These are phyloP conservation scores for Leptobrachium leishanense DNA, from an alignment of 2,113 vertebrate genomes.

Conservation along the genomic window DNA sequence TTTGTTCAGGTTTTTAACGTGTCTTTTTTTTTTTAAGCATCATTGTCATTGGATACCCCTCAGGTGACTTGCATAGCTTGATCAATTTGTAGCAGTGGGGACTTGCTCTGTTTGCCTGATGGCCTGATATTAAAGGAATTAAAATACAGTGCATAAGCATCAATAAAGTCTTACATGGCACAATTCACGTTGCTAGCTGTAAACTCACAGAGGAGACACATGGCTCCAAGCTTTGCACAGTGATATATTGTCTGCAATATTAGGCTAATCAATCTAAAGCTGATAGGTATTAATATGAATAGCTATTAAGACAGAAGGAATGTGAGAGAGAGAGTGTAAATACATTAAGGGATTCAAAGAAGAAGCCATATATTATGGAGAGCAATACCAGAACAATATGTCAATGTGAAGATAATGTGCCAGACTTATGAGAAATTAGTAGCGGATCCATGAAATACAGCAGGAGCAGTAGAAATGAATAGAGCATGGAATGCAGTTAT, in stretches of 20 bases:
- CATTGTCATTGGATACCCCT: too few species aligned
- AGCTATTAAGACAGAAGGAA: background rate
- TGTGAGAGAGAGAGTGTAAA: background rate
- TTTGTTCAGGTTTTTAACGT: too few species aligned
- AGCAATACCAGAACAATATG: background rate
- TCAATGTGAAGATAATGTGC: background rate
- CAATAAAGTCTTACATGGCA: too few species aligned
- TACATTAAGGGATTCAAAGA: slow-evolving; percentile 5
- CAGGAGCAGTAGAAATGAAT: background rate
- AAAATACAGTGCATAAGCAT: too few species aligned
- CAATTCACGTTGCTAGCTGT: too few species aligned
- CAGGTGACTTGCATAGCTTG: too few species aligned
- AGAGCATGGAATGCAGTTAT: too few species aligned
- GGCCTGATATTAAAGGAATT: too few species aligned
- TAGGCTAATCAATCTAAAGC: background rate
- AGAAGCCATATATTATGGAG: slow-evolving; percentile 4
- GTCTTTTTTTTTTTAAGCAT: too few species aligned
- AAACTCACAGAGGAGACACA: too few species aligned
- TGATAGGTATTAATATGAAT: background rate
- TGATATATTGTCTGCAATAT: background rate
- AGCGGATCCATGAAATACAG: background rate
- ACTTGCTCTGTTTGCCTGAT: too few species aligned
- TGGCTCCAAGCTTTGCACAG: background rate
- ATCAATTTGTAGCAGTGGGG: too few species aligned
- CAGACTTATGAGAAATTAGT: background rate